Evolutionary conservation across 2,797 vertebrate genomes (phyloP).

Genomic region (Petrocephalus schoutedeni): DNA sequence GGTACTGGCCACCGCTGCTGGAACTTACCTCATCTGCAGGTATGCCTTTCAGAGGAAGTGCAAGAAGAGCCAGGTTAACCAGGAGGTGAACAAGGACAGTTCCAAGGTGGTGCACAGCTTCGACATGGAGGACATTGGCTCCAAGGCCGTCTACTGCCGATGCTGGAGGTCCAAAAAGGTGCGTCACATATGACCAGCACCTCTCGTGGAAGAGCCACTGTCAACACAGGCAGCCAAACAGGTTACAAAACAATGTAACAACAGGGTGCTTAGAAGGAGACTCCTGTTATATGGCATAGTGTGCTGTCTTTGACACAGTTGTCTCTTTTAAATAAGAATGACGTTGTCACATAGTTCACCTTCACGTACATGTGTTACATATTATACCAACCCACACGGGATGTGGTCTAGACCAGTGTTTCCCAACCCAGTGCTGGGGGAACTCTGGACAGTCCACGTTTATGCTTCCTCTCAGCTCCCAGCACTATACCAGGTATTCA

Average conservation of each 20-base stretch:
- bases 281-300: neutral
- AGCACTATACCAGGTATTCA: no score
- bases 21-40: slow-evolving; percentile 57
- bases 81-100: slow-evolving; percentile 59
- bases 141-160: slow-evolving; percentile 69
- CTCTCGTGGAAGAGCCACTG: neutral
- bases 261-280: neutral
- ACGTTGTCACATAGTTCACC: neutral
- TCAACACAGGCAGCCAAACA: neutral
- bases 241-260: neutral
- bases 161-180: slow-evolving; percentile 76
- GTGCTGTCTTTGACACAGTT: neutral
- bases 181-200: neutral
- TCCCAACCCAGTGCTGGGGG: no score
- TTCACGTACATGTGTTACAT: neutral
- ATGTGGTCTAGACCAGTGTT: neutral
- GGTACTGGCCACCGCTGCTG: slow-evolving; percentile 54
- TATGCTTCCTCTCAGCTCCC: no score
- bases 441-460: no score
- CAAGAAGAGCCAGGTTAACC: slow-evolving; percentile 59
- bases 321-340: neutral
- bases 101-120: slow-evolving; percentile 71
- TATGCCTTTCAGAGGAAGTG: slow-evolving; percentile 48
- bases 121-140: slow-evolving; percentile 67
- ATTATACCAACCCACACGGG: neutral